Conservation (phyloP, 2,797 vertebrate species). For the Sebastes nivosus region DNA sequence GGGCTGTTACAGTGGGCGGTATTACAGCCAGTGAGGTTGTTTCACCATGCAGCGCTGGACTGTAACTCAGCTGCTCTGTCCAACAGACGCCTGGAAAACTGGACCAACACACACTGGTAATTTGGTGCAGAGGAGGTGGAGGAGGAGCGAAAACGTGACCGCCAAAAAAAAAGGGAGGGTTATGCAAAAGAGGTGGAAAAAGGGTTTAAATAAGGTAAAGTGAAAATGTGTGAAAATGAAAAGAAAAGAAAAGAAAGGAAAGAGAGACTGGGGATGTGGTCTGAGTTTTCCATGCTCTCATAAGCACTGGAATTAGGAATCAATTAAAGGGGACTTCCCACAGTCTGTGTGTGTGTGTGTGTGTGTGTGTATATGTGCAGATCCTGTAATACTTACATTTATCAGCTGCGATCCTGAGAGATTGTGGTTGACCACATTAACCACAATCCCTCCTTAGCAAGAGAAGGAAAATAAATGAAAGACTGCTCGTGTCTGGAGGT, state of each 20-base stretch:
- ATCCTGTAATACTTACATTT: background rate
- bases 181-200: constrained; percentile 26
- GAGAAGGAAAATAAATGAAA: background rate
- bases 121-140: background rate
- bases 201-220: constrained; percentile 37
- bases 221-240: constrained; percentile 46
- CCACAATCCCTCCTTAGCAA: background rate
- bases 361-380: background rate
- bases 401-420: background rate
- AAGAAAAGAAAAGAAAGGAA: background rate
- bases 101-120: constrained; percentile 42
- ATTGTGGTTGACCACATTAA: background rate
- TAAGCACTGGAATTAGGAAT: constrained; percentile 17
- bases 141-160: background rate
- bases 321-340: constrained; percentile 15
- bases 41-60: background rate
- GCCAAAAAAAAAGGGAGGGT: constrained; percentile 5
- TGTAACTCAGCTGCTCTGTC: constrained; percentile 4
- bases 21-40: background rate
- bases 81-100: constrained; percentile 51
- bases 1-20: constrained; percentile 1
- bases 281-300: constrained; percentile 42
- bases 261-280: background rate
- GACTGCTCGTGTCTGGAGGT: background rate
- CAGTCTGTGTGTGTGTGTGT: no score